Conservation (phyloP, 2,113 vertebrate species). For the Quiscalus mexicanus region DNA sequence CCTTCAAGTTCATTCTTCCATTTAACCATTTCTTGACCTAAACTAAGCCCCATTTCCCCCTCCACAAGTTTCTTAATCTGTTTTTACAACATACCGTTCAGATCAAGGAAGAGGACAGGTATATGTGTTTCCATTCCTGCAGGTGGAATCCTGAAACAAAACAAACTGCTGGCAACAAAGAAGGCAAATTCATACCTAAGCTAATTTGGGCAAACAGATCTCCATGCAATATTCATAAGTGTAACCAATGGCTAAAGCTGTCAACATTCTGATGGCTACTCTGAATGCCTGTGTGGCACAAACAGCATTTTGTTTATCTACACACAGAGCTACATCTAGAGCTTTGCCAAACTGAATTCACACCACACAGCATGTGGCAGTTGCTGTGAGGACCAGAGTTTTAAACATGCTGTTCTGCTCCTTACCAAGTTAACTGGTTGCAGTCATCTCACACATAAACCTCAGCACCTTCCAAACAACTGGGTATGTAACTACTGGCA, state of each 20-base stretch:
- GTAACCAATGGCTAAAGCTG: not conserved
- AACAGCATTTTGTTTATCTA: not conserved
- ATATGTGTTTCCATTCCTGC: conserved; percentile 95
- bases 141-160: conserved; percentile 85
- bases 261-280: not conserved
- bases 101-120: conserved; percentile 94
- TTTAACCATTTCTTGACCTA: not conserved
- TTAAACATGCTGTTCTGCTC: not conserved
- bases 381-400: not conserved
- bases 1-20: not conserved
- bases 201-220: not conserved
- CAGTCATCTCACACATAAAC: not conserved
- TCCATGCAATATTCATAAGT: not conserved
- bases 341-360: not conserved
- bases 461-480: not conserved
- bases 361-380: not conserved
- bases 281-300: not conserved
- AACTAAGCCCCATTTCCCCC: not conserved
- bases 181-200: not conserved
- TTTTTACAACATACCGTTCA: conserved; percentile 85
- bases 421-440: not conserved
- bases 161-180: conserved; percentile 43
- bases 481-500: not conserved
- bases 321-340: not conserved
- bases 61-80: not conserved